Conservation (phyloP, 2,797 vertebrate genomes). For the Notolabrus celidotus region DNA sequence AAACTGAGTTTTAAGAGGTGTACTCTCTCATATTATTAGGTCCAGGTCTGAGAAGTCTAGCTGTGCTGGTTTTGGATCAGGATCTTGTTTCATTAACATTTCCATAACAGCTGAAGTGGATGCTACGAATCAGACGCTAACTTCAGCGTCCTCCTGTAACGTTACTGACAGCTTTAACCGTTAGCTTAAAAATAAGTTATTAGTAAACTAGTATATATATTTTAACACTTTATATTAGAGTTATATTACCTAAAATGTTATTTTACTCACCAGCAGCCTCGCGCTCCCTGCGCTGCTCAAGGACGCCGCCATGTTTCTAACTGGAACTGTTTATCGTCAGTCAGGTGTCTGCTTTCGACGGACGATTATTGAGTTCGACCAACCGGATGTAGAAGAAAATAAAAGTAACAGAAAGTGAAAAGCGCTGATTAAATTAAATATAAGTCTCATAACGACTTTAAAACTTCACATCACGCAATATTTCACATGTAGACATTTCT, state of each 20-base stretch:
- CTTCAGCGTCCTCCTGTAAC: too few species aligned
- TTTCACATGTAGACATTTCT: accelerated
- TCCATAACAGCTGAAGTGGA: too few species aligned
- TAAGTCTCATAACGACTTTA: accelerated
- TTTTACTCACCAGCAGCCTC: constrained; percentile 69
- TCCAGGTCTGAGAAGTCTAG: too few species aligned
- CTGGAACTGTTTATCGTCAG: constrained; percentile 32
- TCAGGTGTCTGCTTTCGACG: constrained; percentile 15
- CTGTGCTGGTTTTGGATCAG: too few species aligned
- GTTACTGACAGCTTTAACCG: too few species aligned
- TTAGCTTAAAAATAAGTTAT: too few species aligned
- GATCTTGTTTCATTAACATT: too few species aligned
- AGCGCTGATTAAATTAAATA: accelerated
- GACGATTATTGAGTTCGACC: constrained; percentile 14
- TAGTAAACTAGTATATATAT: too few species aligned
- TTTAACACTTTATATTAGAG: too few species aligned
- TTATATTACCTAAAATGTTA: background rate
- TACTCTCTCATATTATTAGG: too few species aligned
- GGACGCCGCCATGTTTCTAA: constrained; percentile 85
- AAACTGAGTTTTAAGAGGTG: too few species aligned
- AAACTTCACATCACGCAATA: accelerated
- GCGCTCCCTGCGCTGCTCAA: constrained; percentile 65
- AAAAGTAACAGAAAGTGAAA: background rate
- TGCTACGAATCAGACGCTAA: too few species aligned
- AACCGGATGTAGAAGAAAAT: constrained; percentile 49